A percentile compares a stretch with the other conserved stretches of the same genome.
Evolutionary conservation across 92 coral and sea anemone genomes (phyloP).

Genomic region (Siderastrea siderea): DNA sequence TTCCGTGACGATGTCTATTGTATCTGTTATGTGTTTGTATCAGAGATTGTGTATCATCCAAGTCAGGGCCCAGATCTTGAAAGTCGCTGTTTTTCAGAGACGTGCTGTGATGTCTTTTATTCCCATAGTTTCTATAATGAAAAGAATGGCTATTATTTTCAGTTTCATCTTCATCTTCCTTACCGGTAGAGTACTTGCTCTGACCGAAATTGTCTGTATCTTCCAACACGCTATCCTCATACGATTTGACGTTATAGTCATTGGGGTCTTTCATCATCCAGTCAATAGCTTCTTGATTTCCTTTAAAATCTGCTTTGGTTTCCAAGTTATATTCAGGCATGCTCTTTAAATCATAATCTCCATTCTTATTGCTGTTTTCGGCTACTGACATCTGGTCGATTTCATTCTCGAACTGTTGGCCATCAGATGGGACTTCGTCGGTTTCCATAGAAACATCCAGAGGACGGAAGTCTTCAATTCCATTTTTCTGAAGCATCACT

Average conservation of each 20-base stretch:
- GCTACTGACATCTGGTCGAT: conserved; percentile 10
- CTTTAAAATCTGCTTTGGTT: conserved; percentile 83
- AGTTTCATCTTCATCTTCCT: conserved; percentile 15
- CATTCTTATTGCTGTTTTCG: conserved; percentile 38
- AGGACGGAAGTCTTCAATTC: conserved; percentile 83
- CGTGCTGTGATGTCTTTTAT: neutral
- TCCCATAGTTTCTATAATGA: conserved; percentile 9
- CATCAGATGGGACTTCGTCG: conserved; percentile 8
- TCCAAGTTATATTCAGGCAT: conserved; percentile 85
- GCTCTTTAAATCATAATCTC: conserved; percentile 24
- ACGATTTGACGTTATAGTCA: conserved; percentile 54
- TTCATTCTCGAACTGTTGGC: neutral
- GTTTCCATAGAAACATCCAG: conserved; percentile 76
- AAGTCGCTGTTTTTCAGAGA: neutral
- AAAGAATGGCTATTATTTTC: neutral
- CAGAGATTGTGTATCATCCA: neutral
- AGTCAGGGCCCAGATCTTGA: neutral
- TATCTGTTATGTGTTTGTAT: neutral
- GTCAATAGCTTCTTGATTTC: conserved; percentile 89
- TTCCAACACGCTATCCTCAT: conserved; percentile 32
- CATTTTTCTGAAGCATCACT: conserved; percentile 82
- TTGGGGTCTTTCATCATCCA: conserved; percentile 89
- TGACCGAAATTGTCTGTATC: conserved; percentile 9
- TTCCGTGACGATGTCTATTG: neutral
- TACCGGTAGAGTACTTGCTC: neutral